Percentiles rank a stretch among this genome's conserved stretches.
Evolutionary conservation across 2,797 vertebrate species (phyloP).

Genomic region (Parambassis ranga): DNA sequence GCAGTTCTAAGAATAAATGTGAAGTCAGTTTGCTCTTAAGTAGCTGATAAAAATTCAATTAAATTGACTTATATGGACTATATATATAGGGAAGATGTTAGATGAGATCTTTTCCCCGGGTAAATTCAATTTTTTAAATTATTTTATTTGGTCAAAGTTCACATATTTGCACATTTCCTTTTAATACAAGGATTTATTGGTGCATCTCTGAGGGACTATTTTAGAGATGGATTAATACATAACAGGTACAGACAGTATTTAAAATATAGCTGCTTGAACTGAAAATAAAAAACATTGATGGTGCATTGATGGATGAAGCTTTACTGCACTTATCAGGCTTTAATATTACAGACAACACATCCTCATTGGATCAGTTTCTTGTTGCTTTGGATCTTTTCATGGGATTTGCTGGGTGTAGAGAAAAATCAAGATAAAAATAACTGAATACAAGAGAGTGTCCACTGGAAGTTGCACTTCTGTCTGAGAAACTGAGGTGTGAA

Average conservation of each 20-base stretch:
- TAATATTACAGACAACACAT: not conserved
- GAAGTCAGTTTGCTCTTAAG: no score
- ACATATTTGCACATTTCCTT: no score
- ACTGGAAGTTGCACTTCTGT: not conserved
- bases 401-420: not conserved
- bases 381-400: not conserved
- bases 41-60: not conserved
- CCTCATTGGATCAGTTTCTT: not conserved
- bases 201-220: no score
- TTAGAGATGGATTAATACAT: not conserved
- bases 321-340: not conserved
- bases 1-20: constrained; percentile 3
- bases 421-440: not conserved
- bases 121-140: no score
- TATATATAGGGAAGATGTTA: no score
- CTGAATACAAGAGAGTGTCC: not conserved
- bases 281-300: not conserved
- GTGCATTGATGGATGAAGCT: no score
- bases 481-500: not conserved
- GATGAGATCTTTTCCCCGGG: no score
- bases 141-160: no score
- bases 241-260: not conserved
- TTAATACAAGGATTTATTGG: no score
- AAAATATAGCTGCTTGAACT: not conserved
- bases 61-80: not conserved